Evolutionary conservation across 2,888 invertebrate species (phyloP).

Genomic region (Erebia epiphron): DNA sequence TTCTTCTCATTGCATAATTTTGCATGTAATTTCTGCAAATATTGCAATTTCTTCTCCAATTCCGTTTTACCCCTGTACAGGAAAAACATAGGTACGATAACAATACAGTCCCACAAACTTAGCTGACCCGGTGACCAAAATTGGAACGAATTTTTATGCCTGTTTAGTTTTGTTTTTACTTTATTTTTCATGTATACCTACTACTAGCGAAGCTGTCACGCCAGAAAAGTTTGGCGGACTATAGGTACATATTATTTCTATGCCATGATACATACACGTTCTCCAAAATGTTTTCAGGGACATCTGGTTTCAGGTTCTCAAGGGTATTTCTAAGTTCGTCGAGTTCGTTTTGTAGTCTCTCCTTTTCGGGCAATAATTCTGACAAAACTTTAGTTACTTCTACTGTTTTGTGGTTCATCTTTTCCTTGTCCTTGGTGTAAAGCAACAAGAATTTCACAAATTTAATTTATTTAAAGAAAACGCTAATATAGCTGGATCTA

Average conservation of each 20-base stretch:
- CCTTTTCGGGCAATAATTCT: background rate
- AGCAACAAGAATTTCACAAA: background rate
- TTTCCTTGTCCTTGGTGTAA: background rate
- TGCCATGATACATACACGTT: background rate
- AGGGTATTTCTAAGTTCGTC: background rate
- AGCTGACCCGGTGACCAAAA: no score
- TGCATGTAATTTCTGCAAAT: no score
- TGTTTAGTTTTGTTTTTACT: no score
- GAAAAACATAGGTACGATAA: background rate
- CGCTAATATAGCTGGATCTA: no score
- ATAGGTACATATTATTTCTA: no score
- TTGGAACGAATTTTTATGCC: no score
- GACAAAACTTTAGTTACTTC: background rate
- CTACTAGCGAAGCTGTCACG: no score
- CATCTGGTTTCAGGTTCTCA: background rate
- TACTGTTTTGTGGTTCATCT: background rate
- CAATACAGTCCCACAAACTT: no score
- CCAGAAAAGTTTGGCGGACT: no score
- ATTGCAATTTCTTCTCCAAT: background rate
- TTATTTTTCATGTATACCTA: no score
- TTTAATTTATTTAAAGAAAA: background rate
- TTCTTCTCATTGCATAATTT: no score
- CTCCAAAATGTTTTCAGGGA: conserved; percentile 6
- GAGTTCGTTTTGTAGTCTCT: background rate
- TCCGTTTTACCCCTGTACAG: background rate